Evolutionary conservation across 2,888 invertebrate genomes (phyloP).

Genomic region (Acrocyrtus sp.): DNA sequence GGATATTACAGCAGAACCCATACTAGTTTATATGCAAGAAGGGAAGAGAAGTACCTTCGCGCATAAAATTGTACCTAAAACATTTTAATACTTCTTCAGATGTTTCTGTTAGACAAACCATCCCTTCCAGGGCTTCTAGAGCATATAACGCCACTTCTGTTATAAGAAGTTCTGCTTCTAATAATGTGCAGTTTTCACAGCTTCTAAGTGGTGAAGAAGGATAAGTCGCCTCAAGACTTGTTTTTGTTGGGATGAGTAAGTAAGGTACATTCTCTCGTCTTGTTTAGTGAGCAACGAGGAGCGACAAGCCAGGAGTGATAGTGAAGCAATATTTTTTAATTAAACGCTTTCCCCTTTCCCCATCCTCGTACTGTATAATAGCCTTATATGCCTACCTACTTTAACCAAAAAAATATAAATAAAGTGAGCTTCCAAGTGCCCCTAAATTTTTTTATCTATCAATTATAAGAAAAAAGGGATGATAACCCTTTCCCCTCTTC

Average conservation of each 20-base stretch:
- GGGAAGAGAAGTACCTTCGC: no score
- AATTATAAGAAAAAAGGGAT: slow-evolving; percentile 19
- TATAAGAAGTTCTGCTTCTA: background rate
- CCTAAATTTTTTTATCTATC: slow-evolving; percentile 7
- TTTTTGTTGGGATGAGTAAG: no score
- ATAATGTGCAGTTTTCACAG: slow-evolving; percentile 38
- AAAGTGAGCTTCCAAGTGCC: background rate
- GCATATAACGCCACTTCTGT: background rate
- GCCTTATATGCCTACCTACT: no score
- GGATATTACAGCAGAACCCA: no score
- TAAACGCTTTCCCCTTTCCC: slow-evolving; percentile 34
- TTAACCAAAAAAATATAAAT: no score
- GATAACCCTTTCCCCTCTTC: slow-evolving; percentile 43
- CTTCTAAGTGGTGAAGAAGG: slow-evolving; percentile 14
- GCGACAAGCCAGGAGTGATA: background rate
- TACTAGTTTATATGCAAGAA: no score
- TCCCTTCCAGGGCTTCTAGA: background rate
- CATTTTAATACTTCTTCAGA: no score
- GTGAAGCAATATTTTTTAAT: slow-evolving; percentile 41
- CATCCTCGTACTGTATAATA: no score
- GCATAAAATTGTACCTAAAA: no score
- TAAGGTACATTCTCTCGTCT: slow-evolving; percentile 1
- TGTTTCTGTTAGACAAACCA: no score
- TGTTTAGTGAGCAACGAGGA: background rate
- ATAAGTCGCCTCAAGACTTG: slow-evolving; percentile 33